Evolutionary conservation across 2,113 vertebrate genomes (phyloP).

Genomic region (Calyptommatus sinebrachiatus): DNA sequence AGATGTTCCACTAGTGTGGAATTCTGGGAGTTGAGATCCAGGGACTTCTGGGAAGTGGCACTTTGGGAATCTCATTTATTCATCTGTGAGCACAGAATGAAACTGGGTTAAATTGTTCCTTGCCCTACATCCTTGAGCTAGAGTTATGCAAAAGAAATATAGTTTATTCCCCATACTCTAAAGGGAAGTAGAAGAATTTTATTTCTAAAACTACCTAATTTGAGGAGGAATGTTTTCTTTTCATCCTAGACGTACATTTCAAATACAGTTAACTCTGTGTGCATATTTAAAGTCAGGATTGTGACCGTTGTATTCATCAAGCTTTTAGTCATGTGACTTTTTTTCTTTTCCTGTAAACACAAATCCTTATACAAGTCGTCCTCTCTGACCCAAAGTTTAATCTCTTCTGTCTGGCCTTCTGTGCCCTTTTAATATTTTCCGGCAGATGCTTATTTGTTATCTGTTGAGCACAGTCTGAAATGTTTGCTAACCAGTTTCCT

Average conservation of each 20-base stretch:
- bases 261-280: constrained; percentile 19
- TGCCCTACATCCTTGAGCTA: neutral
- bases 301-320: constrained; percentile 19
- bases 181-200: neutral
- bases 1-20: too few relatives aligned
- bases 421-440: neutral
- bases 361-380: constrained; percentile 16
- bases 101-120: neutral
- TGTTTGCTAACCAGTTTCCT: neutral
- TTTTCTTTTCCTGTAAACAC: constrained; percentile 5
- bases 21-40: too few relatives aligned
- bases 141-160: too few relatives aligned
- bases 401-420: constrained; percentile 22
- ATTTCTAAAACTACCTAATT: constrained; percentile 38
- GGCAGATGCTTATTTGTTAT: constrained; percentile 6
- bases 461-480: neutral
- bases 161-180: too few relatives aligned
- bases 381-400: neutral
- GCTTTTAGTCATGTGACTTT: constrained; percentile 13
- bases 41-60: too few relatives aligned
- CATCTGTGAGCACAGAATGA: neutral
- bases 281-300: constrained; percentile 1
- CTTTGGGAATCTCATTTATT: too few relatives aligned
- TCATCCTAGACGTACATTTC: neutral
- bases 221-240: neutral